Base-by-base conservation (phyloP, 2,113 vertebrate species). In the Syngnathus floridae region DNA sequence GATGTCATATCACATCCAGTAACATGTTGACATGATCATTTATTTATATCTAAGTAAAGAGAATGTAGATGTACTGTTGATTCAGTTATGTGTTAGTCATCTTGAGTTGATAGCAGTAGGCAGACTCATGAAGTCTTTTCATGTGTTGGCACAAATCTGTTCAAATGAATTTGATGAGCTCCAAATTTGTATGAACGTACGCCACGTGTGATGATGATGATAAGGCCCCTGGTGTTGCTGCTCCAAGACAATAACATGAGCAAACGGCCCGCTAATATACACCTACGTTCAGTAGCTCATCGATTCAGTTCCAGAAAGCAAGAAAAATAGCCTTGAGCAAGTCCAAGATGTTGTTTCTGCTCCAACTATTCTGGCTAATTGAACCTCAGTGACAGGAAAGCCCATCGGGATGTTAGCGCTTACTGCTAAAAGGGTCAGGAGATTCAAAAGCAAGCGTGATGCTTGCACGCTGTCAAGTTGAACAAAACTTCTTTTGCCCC, bases 341-440 rank as follows among this genome's bases (percentile, higher is more conserved):
- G 66, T 70, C 59, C 67, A 71, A 60, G 70, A 74, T 67, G 67
- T 72, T 57, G 62, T 57, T 81, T 70, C 67, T 76, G 69, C 65
- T 48, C 52, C 16, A 85, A 54, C 68, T 84, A 73, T 74, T 78
- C 13, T 1, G 37, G 70, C 72, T 86, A 80, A 84, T 81, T 78
- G 75, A 79, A 76, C 67, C 49, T 79, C 45, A 75, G 79, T 82
- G 81, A 84, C 74, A 72, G 73, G 67, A 64, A 76, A 45, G 65
- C 70, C 68, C 70, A 0, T 61, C 2, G 70, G 74, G 75, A 77
- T 64, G 55, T 69, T 69, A 56, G 71, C 66, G 75, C 66, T 66
- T 64, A 65, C 66, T 70, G 73, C 70, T 80, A 74, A 83, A 77
- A 82, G 79, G 74, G 79, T 81, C 82, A 78, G 60, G 66, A 75